Base-by-base conservation (phyloP, 2,888 invertebrate genomes). In the Cheilosia pagana region DNA sequence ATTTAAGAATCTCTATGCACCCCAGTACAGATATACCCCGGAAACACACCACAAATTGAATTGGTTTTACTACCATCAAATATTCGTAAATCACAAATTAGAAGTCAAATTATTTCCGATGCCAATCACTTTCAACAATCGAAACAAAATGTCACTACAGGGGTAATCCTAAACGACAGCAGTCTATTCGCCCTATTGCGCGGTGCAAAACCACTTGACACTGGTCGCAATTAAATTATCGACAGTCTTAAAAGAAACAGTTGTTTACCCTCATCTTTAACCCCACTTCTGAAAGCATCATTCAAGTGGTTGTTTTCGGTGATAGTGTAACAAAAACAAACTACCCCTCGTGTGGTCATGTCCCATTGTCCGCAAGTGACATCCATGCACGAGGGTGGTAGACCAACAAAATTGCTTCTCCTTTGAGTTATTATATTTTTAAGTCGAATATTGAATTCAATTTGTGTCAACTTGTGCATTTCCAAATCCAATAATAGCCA, bases 191-290 rank as follows among this genome's bases (percentile, higher is more conserved):
- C 50, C 50, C 50, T 50, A 23, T 50, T 25, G 14, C 12, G 21
- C 21, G 50, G 21, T 50, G 6, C 4, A 50, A 77, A 74, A 67
- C 35, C 82, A 83, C 78, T 83, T 59, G 63, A 68, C 78, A 68
- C 53, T 67, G 74, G 60, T 68, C 63, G 59, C 70, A 74, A 79
- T 83, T 82, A 77, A 77, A 82, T 82, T 79, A 79, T 83, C 74
- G 68, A 63, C 59, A 63, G 72, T 72, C 62, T 78, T n/a, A n/a
- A n/a, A n/a, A n/a, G n/a, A 82, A 82, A 82, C 78, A 77, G 68
- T 78, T 74, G 59, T 57, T 70, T 63, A 60, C 83, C 83, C 79
- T 83, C 83, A 65, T 74, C 53, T 72, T 31, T 60, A 31, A 19
- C 41, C 16, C 43, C 53, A 41, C 41, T 35, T 62, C 16, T n/a